Base-by-base conservation (phyloP, 2,888 invertebrate species). In the Ceraclea dissimilis region DNA sequence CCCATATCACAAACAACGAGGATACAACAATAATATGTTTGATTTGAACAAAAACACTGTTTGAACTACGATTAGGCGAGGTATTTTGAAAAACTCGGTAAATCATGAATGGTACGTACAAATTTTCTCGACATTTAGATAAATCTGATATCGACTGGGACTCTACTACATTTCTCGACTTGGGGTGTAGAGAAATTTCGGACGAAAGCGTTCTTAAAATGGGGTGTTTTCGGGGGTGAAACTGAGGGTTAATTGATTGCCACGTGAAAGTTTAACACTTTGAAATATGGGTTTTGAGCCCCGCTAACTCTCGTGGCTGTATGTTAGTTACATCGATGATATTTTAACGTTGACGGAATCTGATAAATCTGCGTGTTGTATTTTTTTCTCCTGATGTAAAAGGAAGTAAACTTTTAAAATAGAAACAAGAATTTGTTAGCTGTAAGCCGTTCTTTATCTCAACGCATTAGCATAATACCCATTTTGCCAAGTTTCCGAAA, bases 221-320 rank as follows among this genome's bases (percentile, higher is more conserved):
- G 43, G 51, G 39, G 51, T n/a, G 17, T 19, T 13, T 16, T 6
- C 16, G 21, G 52, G 52, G 22, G 31, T 17, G 51, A 52, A 60
- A 59, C 57, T 54, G 58, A 57, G 61, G 59, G 57, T 61, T 61
- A 61, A 61, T 61, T 61, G 61, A 61, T 61, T 61, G 61, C 61
- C 56, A 59, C 56, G 57, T 59, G 61, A 61, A 61, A 59, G 57
- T 59, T 59, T 57, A 59, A 59, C 61, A 57, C 59, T 61, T 59
- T 61, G 61, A 61, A 61, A 61, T 61, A 61, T 61, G 57, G 55
- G 50, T 13, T 16, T 16, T 39, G 13, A 39, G 39, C 16, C 16
- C 39, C 39, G 16, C 39, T 16, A 13, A 16, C 26, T 39, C 39
- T 13, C 8, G 13, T 49, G 51, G 26, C 10, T 26, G 26, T 26